Conservation (phyloP, 2,113 vertebrate species). For the Clupea harengus region DNA sequence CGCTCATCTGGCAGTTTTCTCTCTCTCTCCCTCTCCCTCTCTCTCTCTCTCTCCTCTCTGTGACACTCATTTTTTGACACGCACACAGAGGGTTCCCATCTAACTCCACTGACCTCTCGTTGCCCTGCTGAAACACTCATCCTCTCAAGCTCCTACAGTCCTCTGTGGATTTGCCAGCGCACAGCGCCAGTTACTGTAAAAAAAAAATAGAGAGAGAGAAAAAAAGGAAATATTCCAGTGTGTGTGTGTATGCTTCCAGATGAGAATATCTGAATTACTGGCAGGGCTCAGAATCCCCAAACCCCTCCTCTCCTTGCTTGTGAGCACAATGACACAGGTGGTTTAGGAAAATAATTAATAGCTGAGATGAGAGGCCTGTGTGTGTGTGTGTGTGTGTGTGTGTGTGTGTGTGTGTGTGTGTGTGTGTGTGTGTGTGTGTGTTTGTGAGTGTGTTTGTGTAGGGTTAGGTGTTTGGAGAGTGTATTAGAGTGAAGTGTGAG, state of each 20-base stretch:
- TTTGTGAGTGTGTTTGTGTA: neutral
- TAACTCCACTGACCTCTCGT: conserved; percentile 24
- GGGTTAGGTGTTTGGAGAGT: neutral
- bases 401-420: conserved; percentile 20
- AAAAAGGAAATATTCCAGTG: neutral
- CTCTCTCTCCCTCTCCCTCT: neutral
- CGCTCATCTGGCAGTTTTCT: neutral
- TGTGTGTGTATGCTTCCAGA: neutral
- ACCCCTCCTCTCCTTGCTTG: neutral
- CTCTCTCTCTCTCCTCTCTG: neutral
- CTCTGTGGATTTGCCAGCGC: conserved; percentile 16
- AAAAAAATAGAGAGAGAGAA: neutral
- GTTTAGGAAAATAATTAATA: neutral
- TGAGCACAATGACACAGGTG: neutral
- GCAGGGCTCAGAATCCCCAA: neutral
- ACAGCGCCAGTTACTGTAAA: neutral
- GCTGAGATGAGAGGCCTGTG: neutral
- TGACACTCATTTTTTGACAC: neutral
- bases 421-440: neutral
- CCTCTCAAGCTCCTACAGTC: neutral
- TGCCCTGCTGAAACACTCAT: conserved; percentile 19
- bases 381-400: neutral
- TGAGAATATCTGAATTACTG: neutral
- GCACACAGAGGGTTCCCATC: conserved; percentile 1
- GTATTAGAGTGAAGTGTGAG: neutral